Base-by-base conservation (phyloP, 2,113 vertebrate genomes). In the Pagrus major region DNA sequence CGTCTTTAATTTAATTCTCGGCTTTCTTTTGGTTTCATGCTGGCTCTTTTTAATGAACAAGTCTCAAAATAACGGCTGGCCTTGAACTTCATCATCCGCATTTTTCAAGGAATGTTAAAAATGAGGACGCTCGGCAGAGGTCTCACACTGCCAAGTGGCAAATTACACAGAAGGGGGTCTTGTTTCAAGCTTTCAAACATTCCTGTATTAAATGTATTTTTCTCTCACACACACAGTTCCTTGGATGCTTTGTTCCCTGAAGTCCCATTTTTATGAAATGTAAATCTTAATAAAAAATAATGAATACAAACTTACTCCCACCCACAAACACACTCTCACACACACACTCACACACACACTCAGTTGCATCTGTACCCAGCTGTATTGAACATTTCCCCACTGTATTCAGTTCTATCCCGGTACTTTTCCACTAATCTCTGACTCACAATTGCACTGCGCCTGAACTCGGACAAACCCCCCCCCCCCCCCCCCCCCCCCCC, bases 371-470 rank as follows among this genome's bases (percentile, higher is more conserved):
- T 42, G 16, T 42, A 47, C 61, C 52, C 37, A 78, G 77, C 56
- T 66, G 25, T 8, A 76, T 23, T 67, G 35, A 47, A 71, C 5
- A 16, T 61, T 77, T 85, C 74, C 61, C 88, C 52, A 1, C 29
- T 63, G 21, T 33, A 21, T 80, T 49, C 27, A 66, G 37, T 63
- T 65, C 37, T 61, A 31, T 71, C 51, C 55, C 85, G 80, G 91
- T 94, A 93, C 83, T 94, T 94, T 95, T 93, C 92, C 93, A 92
- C 77, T 74, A 9, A 81, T 70, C 21, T n/a, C 75, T 89, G 61
- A 89, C 85, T 90, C 85, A 78, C 56, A 75, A 47, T 64, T 77
- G 84, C 79, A 80, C 88, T 86, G 63, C 10, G 33, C 16, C 61
- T 88, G 74, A 89, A 84, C 85, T 74, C 71, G 5, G 39, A 68